A percentile compares a stretch with the other conserved stretches of the same genome.
Conservation (phyloP, 2,113 vertebrate species). For the Anser cygnoides region DNA sequence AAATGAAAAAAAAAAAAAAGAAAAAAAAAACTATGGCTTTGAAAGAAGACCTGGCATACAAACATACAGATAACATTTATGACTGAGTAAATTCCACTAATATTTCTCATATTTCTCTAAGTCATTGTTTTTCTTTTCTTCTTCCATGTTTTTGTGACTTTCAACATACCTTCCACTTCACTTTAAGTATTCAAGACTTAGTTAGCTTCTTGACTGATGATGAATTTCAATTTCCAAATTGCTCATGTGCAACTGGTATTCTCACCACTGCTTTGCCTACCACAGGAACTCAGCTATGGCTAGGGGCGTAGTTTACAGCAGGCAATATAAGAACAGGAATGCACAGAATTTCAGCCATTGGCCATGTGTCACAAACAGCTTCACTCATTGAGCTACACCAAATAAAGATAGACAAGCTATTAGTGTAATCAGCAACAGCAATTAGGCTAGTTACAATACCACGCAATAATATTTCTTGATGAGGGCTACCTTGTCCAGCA, state of each 20-base stretch:
- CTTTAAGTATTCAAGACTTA: neutral
- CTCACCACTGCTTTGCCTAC: neutral
- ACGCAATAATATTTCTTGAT: neutral
- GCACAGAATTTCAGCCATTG: neutral
- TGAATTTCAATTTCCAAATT: neutral
- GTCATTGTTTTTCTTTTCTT: neutral
- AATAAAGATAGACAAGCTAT: neutral
- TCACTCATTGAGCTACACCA: neutral
- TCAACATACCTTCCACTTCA: neutral
- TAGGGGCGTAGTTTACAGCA: neutral
- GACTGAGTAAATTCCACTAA: neutral
- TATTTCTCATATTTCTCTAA: neutral
- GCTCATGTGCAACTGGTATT: neutral
- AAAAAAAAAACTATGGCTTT: neutral
- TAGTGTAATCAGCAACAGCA: neutral
- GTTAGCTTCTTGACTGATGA: neutral
- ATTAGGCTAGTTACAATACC: neutral
- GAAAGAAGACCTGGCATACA: constrained; percentile 3
- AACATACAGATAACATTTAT: neutral
- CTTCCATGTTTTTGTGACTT: neutral
- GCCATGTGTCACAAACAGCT: neutral
- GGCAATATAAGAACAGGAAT: neutral
- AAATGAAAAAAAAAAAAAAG: neutral
- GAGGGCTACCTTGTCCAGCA: neutral
- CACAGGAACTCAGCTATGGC: neutral